Evolutionary conservation across 2,113 vertebrate species (phyloP).

Genomic region (Saccopteryx leptura): DNA sequence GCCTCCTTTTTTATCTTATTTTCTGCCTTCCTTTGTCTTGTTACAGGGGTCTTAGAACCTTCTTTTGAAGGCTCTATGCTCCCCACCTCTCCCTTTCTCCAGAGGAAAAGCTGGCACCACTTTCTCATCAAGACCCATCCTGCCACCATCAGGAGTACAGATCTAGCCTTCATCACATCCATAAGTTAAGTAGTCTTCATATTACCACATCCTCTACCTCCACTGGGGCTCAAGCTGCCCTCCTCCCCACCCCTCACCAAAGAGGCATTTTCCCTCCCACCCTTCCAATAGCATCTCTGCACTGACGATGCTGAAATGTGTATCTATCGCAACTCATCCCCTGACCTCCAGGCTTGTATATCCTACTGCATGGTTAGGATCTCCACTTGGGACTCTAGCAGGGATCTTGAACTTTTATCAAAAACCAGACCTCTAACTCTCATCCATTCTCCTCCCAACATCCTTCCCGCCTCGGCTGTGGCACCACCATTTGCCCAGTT

Average conservation of each 20-base stretch:
- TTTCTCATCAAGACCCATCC: not conserved
- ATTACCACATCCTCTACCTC: no score
- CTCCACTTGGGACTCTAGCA: not conserved
- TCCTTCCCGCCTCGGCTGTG: not conserved
- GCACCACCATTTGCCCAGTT: no score
- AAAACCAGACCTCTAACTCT: not conserved
- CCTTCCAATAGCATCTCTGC: not conserved
- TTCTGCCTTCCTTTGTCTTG: not conserved
- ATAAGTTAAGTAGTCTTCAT: not conserved
- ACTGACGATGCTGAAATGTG: not conserved
- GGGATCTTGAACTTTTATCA: not conserved
- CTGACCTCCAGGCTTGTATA: not conserved
- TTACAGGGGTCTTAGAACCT: not conserved
- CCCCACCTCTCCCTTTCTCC: not conserved
- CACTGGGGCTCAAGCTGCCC: not conserved
- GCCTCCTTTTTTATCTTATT: not conserved
- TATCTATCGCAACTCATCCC: not conserved
- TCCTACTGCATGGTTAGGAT: not conserved
- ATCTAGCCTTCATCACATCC: not conserved
- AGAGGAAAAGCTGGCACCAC: not conserved
- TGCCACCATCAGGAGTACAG: not conserved
- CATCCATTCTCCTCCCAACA: fast-evolving
- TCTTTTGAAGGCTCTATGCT: not conserved
- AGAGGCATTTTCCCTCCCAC: not conserved
- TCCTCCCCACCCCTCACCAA: not conserved